Evolutionary conservation across 2,797 vertebrate species (phyloP), one percentile per base, ranked within the genome.

Genomic region (Acanthopagrus latus): DNA sequence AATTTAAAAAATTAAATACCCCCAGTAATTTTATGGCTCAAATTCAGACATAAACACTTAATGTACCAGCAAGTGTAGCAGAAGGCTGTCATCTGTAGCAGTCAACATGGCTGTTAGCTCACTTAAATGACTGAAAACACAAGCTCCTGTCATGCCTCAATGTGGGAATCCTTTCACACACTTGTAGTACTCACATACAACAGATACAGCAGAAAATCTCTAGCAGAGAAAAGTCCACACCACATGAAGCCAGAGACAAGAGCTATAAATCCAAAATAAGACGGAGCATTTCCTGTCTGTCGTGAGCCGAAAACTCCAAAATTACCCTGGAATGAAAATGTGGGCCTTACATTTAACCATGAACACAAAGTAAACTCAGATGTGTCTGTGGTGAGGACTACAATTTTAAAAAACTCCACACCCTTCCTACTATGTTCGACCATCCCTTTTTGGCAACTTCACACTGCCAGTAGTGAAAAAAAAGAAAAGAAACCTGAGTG

Each of bases 271-370:
- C 76, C n/a, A 74, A 86, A 89, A 88, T 85, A 76, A 58, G 29
- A 81, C 21, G 0, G 17, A 73, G 64, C 74, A 54, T 83, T 91
- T 90, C 81, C 86, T 89, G 82, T 72, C 69, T 77, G 71, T 62
- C 21, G 23, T 38, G 55, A 78, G 21, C 62, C 63, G 69, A 57
- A 71, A 78, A 82, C 51, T 48, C 78, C 56, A 63, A 67, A 83
- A 78, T 84, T 58, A 85, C 58, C 58, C 78, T 63, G 77, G 78
- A 86, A 88, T 84, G 64, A 84, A 86, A 87, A 78, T 67, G 14
- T 78, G 84, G 38, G 63, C 68, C 67, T 80, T 79, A 63, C 68
- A 70, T 76, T 89, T 57, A 52, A 80, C 82, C 62, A 82, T 27
- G 38, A 83, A 79, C 41, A 66, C 70, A 75, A 71, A 73, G 63